phyloP scores from a whole-genome alignment of 2,888 invertebrate species.

The Eilema caniola region DNA sequence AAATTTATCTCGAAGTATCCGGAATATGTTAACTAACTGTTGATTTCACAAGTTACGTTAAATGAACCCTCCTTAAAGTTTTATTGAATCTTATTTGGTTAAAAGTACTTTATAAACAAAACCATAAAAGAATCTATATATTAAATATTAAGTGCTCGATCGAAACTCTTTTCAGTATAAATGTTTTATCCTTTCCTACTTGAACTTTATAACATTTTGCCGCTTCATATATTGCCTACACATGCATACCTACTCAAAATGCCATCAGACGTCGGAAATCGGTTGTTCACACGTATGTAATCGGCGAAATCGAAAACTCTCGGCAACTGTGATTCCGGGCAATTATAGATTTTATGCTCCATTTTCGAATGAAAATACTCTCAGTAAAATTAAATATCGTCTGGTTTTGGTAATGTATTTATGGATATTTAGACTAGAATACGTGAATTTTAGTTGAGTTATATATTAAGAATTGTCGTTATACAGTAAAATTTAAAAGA shows the following conservation, averaged over 20 bases:
- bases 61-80: no score
- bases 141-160: background rate
- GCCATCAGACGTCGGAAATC: constrained; percentile 73
- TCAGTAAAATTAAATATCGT: constrained; percentile 34
- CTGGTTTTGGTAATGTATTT: constrained; percentile 27
- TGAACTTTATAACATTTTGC: background rate
- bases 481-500: background rate
- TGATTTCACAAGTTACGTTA: no score
- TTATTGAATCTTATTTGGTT: background rate
- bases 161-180: background rate
- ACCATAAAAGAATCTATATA: background rate
- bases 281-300: constrained; percentile 69
- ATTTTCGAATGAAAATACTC: constrained; percentile 54
- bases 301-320: constrained; percentile 71
- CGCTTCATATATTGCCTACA: constrained; percentile 15
- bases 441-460: background rate
- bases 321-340: constrained; percentile 65
- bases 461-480: background rate
- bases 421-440: constrained; percentile 26
- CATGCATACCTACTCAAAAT: constrained; percentile 57
- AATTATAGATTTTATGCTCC: constrained; percentile 63
- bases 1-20: no score
- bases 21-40: no score
- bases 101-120: background rate
- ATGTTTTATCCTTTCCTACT: constrained; percentile 5